Evolutionary conservation across 2,888 invertebrate species (phyloP).

Genomic region (Anaspis maculata): DNA sequence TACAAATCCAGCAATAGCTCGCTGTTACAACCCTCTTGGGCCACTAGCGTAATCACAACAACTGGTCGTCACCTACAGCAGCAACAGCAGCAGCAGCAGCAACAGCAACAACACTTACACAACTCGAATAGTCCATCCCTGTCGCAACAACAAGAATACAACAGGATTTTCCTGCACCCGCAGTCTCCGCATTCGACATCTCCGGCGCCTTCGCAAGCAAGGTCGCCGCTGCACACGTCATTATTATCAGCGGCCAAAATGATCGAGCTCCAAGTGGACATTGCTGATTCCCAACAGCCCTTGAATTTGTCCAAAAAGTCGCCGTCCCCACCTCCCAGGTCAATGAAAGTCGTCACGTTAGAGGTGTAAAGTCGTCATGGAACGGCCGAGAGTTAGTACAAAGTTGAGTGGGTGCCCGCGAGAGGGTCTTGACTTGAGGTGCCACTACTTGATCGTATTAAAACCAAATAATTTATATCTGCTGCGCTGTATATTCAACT

Average conservation of each 20-base stretch:
- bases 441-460: constrained; percentile 43
- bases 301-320: constrained; percentile 84
- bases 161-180: constrained; percentile 37
- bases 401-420: constrained; percentile 36
- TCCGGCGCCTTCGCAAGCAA: constrained; percentile 37
- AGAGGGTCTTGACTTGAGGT: constrained; percentile 27
- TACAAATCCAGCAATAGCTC: constrained; percentile 24
- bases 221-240: constrained; percentile 40
- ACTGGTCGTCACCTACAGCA: constrained; percentile 39
- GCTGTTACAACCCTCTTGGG: constrained; percentile 40
- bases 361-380: constrained; percentile 39
- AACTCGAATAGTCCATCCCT: constrained; percentile 36
- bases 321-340: constrained; percentile 66
- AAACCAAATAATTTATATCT: constrained; percentile 46
- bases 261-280: constrained; percentile 74
- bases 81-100: constrained; percentile 25
- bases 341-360: constrained; percentile 41
- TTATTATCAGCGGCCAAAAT: constrained; percentile 46
- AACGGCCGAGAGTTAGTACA: constrained; percentile 35
- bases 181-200: constrained; percentile 44
- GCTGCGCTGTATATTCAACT: constrained; percentile 27
- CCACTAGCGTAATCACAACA: constrained; percentile 56
- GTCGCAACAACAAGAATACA: constrained; percentile 44
- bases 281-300: constrained; percentile 73
- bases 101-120: constrained; percentile 43